Evolutionary conservation across 2,888 invertebrate genomes (phyloP), one percentile per base, ranked within the genome.

Genomic region (Machimus atricapillus): DNA sequence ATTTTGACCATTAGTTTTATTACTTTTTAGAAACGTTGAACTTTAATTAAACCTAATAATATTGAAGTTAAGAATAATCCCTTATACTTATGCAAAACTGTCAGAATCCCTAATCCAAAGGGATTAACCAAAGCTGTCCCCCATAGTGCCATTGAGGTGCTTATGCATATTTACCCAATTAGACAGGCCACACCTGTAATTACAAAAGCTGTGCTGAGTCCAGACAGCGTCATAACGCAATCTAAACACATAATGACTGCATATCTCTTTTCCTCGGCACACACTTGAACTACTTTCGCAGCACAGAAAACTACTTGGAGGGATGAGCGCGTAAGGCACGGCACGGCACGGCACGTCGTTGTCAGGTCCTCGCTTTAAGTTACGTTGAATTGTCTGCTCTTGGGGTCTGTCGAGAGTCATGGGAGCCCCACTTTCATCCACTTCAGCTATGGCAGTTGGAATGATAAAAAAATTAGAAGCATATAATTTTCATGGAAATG

Each of bases 391-490:
- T 66, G 27, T 66, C 66, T 66, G 27, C 66, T 66, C 66, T 23
- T 66, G 3, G 12, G 66, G 66, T 23, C 66, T 66, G 66, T 66
- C 14, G 27, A 66, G 66, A 27, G 23, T 66, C 66, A 66, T 27
- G 23, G 66, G 2, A 66, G 66, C 27, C 12, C 66, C 66, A 66
- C 66, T 66, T 66, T 66, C 27, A 66, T 66, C 66, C 66, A 23
- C 66, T 27, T 9, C 9, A 19, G 23, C n/a, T n/a, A 23, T 66
- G 9, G 27, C 66, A 66, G 66, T 66, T 66, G 66, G 23, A 66
- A 66, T 66, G 66, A 40, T 78, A 78, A 78, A 66, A 66, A 78
- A 78, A 78, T 78, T 78, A 78, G 40, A 78, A 78, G 40, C 37
- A 43, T 40, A 78, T 78, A 78, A 78, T 78, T 43, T 43, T 43